These are phyloP conservation scores for Aphelocoma californica DNA, from an alignment of 2,797 vertebrate genomes.

Conservation along the genomic window DNA sequence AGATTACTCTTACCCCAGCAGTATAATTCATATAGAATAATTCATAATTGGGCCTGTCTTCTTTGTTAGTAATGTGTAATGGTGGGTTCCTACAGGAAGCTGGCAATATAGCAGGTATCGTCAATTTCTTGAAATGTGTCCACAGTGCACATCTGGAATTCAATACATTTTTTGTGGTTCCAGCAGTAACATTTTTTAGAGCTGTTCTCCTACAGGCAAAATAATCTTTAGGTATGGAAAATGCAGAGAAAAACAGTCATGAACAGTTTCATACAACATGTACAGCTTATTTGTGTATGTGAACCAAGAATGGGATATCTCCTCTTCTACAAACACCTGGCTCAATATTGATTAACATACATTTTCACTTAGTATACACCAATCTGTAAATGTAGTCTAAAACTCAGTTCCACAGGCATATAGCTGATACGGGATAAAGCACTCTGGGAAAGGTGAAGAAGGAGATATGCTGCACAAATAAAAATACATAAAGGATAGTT, in stretches of 20 bases:
- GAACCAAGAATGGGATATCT: background rate
- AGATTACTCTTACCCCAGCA: background rate
- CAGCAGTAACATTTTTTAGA: background rate
- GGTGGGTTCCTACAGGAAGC: background rate
- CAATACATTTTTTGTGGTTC: background rate
- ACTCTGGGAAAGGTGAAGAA: background rate
- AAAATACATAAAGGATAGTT: background rate
- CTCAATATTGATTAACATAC: background rate
- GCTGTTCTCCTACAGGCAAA: background rate
- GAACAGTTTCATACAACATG: background rate
- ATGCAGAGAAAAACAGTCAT: background rate
- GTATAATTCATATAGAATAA: background rate
- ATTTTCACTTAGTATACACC: background rate
- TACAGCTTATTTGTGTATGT: background rate
- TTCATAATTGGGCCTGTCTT: background rate
- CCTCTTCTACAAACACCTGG: background rate
- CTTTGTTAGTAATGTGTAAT: background rate
- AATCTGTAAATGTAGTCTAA: background rate
- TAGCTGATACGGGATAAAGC: background rate
- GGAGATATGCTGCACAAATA: background rate
- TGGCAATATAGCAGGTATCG: background rate
- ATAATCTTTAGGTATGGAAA: background rate
- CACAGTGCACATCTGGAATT: background rate
- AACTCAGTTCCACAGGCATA: background rate
- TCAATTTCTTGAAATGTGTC: background rate